Evolutionary conservation across 2,888 invertebrate genomes (phyloP), one percentile per base, ranked within the genome.

Genomic region (Dasysyrphus tricinctus): DNA sequence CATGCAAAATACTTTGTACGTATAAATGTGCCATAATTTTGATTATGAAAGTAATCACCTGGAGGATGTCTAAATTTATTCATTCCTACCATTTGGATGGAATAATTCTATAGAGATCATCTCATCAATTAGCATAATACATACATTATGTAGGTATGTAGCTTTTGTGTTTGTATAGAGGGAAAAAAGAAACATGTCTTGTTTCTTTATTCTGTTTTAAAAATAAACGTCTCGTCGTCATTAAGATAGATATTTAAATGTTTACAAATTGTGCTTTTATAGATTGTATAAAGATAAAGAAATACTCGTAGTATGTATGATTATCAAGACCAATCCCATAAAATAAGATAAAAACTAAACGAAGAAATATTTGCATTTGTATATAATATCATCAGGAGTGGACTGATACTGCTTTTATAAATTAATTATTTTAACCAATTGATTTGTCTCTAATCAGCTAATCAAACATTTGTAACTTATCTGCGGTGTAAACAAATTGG

Each of bases 31-130:
- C 49, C 56, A 70, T 42, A 54, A 57, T 57, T 67, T 37, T 14
- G 79, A 49, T 63, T 70, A 57, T 70, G 61, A 79, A 59, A 49
- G 39, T 44, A 74, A 83, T 79, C 74, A 83, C 82, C 74, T 79
- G 69, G 59, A 74, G 49, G 56, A 74, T 74, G 63, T 83, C 56
- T 70, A 73, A 83, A 69, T 79, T 49, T 74, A 69, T 77, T 56
- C n/a, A 61, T 54, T 42, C 5, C 42, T 19, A 29, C 24, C 44
- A 34, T 37, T 67, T 59, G n/a, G 57, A 51, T 78, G n/a, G 56
- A 37, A 32, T 70, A 51, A 70, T 74, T 69, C 39, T 56, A 24
- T 24, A 54, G 34, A 32, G 61, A 74, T 83, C 61, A 61, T 69
- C 34, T 79, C 56, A 61, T 63, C 47, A 74, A 74, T 79, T 74